phyloP scores from a whole-genome alignment of 2,113 vertebrate species.

The Corydoras maculifer region DNA sequence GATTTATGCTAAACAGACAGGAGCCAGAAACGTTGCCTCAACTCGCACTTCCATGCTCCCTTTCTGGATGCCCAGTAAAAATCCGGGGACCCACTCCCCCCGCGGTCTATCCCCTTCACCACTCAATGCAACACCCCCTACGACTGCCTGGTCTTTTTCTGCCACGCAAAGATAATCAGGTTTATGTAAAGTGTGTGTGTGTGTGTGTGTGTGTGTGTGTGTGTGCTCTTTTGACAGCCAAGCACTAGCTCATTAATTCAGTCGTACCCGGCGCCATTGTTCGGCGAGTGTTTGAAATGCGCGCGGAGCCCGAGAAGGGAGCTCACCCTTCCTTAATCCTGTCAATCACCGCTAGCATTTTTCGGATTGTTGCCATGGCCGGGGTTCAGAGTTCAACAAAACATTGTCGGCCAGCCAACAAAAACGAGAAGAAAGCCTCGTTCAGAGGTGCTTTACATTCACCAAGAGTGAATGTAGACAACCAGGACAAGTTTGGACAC shows the following conservation, averaged over 20 bases:
- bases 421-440: constrained; percentile 97
- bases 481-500: constrained; percentile 76
- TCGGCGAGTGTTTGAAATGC: constrained; percentile 98
- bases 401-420: constrained; percentile 97
- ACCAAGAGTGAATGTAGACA: constrained; percentile 96
- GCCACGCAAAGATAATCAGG: constrained; percentile 99
- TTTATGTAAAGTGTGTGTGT: constrained; percentile 99
- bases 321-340: constrained; percentile 86
- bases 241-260: constrained; percentile 98
- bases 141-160: constrained; percentile 76
- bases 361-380: constrained; percentile 97
- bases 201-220: constrained; percentile 98
- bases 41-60: constrained; percentile 77
- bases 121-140: constrained; percentile 26
- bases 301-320: constrained; percentile 73
- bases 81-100: constrained; percentile 61
- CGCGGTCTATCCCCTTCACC: neutral
- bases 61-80: constrained; percentile 73
- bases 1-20: constrained; percentile 82
- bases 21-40: constrained; percentile 65
- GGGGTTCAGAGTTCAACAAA: constrained; percentile 99
- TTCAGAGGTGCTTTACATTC: constrained; percentile 86
- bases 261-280: constrained; percentile 98
- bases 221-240: constrained; percentile 99
- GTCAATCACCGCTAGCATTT: constrained; percentile 99